A percentile compares a stretch with the other conserved stretches of the same genome.
phyloP scores from a whole-genome alignment of 2,888 invertebrate genomes.

The Drosophila neotestacea region DNA sequence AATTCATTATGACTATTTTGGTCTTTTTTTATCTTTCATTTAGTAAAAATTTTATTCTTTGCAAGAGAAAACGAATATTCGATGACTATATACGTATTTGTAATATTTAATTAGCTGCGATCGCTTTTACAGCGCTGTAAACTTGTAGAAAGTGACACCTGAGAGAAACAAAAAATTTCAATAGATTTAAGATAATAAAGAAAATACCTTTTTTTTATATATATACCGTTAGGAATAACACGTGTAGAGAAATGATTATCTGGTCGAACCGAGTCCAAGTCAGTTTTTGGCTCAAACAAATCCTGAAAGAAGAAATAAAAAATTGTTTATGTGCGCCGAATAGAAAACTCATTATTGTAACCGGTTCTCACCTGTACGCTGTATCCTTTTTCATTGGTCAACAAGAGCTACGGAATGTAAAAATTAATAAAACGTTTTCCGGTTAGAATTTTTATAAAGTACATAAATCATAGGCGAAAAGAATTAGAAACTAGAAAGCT shows the following conservation, averaged over 20 bases:
- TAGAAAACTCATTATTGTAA: neutral
- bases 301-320: constrained; percentile 45
- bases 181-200: neutral
- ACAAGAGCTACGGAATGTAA: constrained; percentile 68
- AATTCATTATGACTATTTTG: constrained; percentile 23
- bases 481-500: too few species aligned
- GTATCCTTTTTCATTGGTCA: constrained; percentile 82
- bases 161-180: constrained; percentile 15
- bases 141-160: constrained; percentile 81
- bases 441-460: too few species aligned
- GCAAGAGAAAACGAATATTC: neutral
- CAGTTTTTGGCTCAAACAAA: constrained; percentile 51
- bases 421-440: neutral
- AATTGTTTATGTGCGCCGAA: neutral
- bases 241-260: constrained; percentile 65
- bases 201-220: neutral
- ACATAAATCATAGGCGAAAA: too few species aligned
- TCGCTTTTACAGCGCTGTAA: constrained; percentile 59
- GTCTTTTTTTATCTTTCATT: neutral
- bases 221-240: constrained; percentile 76
- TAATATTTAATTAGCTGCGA: neutral
- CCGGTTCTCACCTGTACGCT: constrained; percentile 66
- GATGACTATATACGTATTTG: constrained; percentile 3
- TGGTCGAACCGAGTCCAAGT: constrained; percentile 30
- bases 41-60: constrained; percentile 2